A percentile compares a stretch with the other conserved stretches of the same genome.
Conservation (phyloP, 2,113 vertebrate species). For the Podarcis cretensis region DNA sequence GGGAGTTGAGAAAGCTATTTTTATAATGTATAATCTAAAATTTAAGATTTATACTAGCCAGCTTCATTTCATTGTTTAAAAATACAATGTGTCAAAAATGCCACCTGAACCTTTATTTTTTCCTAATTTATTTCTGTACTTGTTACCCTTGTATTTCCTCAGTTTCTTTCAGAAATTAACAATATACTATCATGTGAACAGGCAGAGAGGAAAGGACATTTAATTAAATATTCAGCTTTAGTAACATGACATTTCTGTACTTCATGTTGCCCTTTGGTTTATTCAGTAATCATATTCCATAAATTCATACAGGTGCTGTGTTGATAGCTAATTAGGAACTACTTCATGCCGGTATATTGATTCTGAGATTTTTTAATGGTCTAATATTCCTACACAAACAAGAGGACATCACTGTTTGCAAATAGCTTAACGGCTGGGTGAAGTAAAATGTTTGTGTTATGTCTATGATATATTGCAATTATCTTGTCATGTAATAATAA, state of each 20-base stretch:
- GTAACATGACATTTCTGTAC: slow-evolving; percentile 63
- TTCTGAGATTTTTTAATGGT: slow-evolving; percentile 8
- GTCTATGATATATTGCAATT: not conserved
- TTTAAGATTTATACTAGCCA: slow-evolving; percentile 6
- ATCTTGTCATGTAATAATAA: not conserved
- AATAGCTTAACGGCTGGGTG: not conserved
- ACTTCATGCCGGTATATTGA: not conserved
- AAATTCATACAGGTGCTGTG: slow-evolving; percentile 58
- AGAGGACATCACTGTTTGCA: fast-evolving
- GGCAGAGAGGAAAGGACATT: slow-evolving; percentile 49
- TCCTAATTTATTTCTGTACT: not conserved
- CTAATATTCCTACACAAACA: slow-evolving; percentile 1
- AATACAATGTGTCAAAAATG: slow-evolving; percentile 22
- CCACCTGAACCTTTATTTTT: not conserved
- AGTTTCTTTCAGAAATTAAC: not conserved
- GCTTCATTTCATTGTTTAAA: slow-evolving; percentile 32
- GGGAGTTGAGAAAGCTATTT: not conserved
- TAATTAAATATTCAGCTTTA: slow-evolving; percentile 63
- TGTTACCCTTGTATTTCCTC: not conserved
- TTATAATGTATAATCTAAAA: not conserved
- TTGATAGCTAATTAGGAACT: slow-evolving; percentile 57
- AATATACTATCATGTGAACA: slow-evolving; percentile 44
- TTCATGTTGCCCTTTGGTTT: slow-evolving; percentile 61
- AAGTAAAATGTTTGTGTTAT: fast-evolving
- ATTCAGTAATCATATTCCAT: slow-evolving; percentile 60